Evolutionary conservation across 2,888 invertebrate genomes (phyloP), one percentile per base, ranked within the genome.

Genomic region (Eugnorisma glareosa): DNA sequence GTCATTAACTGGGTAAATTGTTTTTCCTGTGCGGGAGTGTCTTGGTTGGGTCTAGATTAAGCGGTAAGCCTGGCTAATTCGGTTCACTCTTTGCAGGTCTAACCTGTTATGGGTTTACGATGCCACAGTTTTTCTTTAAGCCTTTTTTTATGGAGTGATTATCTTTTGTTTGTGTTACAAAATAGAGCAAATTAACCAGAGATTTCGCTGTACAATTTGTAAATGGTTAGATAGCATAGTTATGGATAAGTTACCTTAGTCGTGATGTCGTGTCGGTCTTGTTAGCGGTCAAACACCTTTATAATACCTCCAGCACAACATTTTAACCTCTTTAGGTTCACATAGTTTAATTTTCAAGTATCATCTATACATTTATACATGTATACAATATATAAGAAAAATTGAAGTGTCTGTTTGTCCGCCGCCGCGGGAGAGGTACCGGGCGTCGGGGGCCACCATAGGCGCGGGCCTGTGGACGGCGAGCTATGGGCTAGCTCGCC

Each of bases 1-100:
- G 93, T 94, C 92, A 93, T 94, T 94, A 93, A 90, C 89, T 82
- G 90, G 90, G 92, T 90, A 93, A 95, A 95, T 94, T 94, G 93
- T 94, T 94, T 94, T 94, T 93, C 93, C 91, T 90, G 90, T 87
- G 86, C 90, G 86, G 84, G 90, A 92, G 90, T 88, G 91, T 91
- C 91, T 93, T 91, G 89, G 89, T 91, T 80, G 88, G 89, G 91
- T 92, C 93, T 93, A 93, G 93, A 94, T 94, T 94, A 94, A 92
- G 91, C 87, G 89, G 92, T 91, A 92, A 94, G 90, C 92, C 89
- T 87, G 89, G 91, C 90, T 93, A 91, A 93, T 91, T 92, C 84
- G 86, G 88, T 88, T 81, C 79, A 84, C 78, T 88, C 84, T 81
- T 84, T 87, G 81, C 79, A 87, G 88, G 87, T 86, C 85, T 87